Percentiles rank a stretch among this genome's conserved stretches.
Conservation (phyloP, 1,140 invertebrate genomes). For the Drosophila athabasca region DNA sequence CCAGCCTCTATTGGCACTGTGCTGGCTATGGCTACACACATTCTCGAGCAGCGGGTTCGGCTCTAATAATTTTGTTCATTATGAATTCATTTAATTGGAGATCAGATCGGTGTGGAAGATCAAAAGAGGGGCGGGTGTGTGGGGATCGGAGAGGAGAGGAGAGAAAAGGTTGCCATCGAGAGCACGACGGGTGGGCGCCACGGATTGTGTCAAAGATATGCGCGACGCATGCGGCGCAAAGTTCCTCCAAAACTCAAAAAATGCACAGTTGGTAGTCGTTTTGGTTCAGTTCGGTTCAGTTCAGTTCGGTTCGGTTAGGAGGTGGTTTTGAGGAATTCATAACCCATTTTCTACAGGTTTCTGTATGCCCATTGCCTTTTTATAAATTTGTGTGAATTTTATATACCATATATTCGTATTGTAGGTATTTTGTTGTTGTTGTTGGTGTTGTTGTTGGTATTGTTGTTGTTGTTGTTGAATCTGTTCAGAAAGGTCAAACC, state of each 20-base stretch:
- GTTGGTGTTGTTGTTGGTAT: neutral
- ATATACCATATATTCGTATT: conserved; percentile 12
- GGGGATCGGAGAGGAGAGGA: conserved; percentile 25
- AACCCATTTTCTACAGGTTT: conserved; percentile 66
- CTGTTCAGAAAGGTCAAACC: conserved; percentile 69
- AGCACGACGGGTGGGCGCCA: conserved; percentile 74
- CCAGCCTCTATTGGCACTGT: conserved; percentile 14
- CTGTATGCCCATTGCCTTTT: conserved; percentile 26
- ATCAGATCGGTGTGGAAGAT: conserved; percentile 28
- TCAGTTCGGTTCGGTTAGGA: conserved; percentile 2
- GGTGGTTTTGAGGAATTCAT: conserved; percentile 32
- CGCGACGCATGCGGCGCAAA: conserved; percentile 78
- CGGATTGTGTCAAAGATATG: conserved; percentile 81
- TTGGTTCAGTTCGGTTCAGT: neutral
- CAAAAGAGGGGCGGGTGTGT: conserved; percentile 8
- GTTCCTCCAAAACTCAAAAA: conserved; percentile 60
- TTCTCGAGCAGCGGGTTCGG: conserved; percentile 37
- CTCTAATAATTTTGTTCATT: conserved; percentile 79
- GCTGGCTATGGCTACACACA: neutral
- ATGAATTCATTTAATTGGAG: conserved; percentile 79
- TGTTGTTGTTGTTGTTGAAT: neutral
- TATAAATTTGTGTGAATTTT: conserved; percentile 44
- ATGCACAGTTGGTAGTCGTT: conserved; percentile 77
- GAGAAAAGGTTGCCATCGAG: conserved; percentile 75
- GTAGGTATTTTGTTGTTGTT: neutral